These are phyloP conservation scores for Monopis laevigella DNA, from an alignment of 2,888 invertebrate species.

Conservation along the genomic window DNA sequence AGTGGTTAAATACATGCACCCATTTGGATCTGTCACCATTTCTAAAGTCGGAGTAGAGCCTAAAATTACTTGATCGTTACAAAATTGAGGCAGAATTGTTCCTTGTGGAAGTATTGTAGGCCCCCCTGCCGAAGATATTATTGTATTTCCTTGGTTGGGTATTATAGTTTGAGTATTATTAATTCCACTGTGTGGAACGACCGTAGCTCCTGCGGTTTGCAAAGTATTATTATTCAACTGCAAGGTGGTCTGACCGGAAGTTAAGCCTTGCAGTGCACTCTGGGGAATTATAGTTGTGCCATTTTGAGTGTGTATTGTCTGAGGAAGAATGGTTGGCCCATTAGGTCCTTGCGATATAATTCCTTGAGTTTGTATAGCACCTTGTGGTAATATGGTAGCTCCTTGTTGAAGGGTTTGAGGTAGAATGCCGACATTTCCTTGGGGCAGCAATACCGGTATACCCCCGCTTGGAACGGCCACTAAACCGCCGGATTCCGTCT, in stretches of 20 bases:
- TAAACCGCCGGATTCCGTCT: conserved; percentile 69
- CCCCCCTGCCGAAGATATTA: conserved; percentile 62
- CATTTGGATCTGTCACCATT: conserved; percentile 70
- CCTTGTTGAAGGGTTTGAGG: conserved; percentile 64
- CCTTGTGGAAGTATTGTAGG: conserved; percentile 71
- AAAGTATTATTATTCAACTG: conserved; percentile 47
- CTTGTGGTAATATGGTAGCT: conserved; percentile 65
- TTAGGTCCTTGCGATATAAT: conserved; percentile 62
- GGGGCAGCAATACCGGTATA: conserved; percentile 62
- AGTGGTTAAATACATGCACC: conserved; percentile 68
- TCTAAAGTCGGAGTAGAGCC: conserved; percentile 71
- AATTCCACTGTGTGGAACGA: conserved; percentile 58
- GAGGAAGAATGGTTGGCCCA: conserved; percentile 70
- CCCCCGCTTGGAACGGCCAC: conserved; percentile 69
- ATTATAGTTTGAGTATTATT: conserved; percentile 60
- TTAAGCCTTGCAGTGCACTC: conserved; percentile 55
- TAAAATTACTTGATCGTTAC: conserved; percentile 69
- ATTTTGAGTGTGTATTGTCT: conserved; percentile 64
- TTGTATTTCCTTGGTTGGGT: conserved; percentile 61
- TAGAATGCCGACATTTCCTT: conserved; percentile 62
- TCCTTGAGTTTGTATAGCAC: conserved; percentile 61
- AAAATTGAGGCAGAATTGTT: conserved; percentile 60
- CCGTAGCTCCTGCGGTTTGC: conserved; percentile 47
- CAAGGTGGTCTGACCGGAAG: conserved; percentile 46
- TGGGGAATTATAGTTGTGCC: conserved; percentile 73